phyloP scores from a whole-genome alignment of 2,888 invertebrate species.

The Tenthredo distinguenda region DNA sequence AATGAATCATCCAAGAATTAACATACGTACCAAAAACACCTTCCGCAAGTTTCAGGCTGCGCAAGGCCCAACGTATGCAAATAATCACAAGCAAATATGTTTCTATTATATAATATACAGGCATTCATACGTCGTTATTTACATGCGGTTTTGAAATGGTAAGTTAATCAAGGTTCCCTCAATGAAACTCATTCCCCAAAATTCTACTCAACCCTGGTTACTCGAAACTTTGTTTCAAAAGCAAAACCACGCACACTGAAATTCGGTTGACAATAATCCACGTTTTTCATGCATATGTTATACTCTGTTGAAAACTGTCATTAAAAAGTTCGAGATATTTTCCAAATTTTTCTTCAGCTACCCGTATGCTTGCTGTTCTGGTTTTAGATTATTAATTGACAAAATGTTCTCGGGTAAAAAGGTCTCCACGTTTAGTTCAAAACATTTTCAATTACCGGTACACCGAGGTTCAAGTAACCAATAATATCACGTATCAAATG shows the following conservation, averaged over 20 bases:
- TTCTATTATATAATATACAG: neutral
- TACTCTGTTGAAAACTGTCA: neutral
- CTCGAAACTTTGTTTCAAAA: neutral
- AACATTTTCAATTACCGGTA: neutral
- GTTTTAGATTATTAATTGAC: neutral
- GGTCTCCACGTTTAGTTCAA: neutral
- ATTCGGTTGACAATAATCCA: neutral
- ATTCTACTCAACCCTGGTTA: neutral
- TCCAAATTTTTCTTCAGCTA: neutral
- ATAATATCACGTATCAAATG: too few species aligned
- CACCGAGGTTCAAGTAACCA: neutral
- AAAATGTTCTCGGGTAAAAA: neutral
- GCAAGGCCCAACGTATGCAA: neutral
- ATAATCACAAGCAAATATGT: neutral
- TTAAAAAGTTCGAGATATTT: neutral
- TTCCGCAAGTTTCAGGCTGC: neutral
- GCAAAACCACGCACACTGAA: neutral
- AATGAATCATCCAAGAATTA: conserved; percentile 27
- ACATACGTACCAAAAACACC: conserved; percentile 38
- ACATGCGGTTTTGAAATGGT: neutral
- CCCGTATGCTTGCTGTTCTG: too few species aligned
- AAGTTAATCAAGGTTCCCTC: neutral
- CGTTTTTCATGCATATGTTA: neutral
- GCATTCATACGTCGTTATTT: neutral
- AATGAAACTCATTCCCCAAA: neutral